These are phyloP conservation scores for Oreochromis niloticus DNA, from an alignment of 2,113 vertebrate genomes.

Conservation along the genomic window DNA sequence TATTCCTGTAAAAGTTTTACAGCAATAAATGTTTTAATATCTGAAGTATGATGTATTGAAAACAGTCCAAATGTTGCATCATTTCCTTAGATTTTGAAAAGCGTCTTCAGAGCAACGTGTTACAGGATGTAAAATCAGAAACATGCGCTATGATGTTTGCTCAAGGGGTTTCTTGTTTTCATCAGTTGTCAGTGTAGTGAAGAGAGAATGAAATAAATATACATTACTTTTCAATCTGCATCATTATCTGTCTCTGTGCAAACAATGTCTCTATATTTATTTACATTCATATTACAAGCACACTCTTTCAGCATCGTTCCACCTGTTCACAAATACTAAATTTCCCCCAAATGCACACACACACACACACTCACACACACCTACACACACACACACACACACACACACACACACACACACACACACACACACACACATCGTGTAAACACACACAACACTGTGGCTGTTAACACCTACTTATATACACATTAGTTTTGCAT, in stretches of 20 bases:
- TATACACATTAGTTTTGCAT: constrained; percentile 70
- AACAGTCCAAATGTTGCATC: neutral
- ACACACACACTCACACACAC: neutral
- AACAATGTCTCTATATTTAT: neutral
- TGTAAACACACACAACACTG: constrained; percentile 30
- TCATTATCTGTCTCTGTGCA: neutral
- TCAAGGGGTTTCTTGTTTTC: neutral
- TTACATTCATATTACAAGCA: neutral
- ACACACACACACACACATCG: neutral
- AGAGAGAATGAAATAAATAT: neutral
- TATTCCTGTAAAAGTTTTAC: neutral
- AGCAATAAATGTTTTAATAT: neutral
- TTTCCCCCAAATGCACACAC: neutral
- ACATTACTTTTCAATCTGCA: neutral
- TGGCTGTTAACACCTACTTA: constrained; percentile 68
- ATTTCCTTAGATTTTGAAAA: neutral
- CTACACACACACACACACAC: neutral
- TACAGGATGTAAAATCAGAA: neutral
- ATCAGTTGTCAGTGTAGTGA: neutral
- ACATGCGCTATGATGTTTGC: neutral
- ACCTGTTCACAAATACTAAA: constrained; percentile 4
- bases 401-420: no score
- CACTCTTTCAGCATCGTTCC: neutral
- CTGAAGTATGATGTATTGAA: neutral
- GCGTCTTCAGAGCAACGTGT: neutral